phyloP scores from a whole-genome alignment of 2,888 invertebrate species.

The Dynastes hyllus region DNA sequence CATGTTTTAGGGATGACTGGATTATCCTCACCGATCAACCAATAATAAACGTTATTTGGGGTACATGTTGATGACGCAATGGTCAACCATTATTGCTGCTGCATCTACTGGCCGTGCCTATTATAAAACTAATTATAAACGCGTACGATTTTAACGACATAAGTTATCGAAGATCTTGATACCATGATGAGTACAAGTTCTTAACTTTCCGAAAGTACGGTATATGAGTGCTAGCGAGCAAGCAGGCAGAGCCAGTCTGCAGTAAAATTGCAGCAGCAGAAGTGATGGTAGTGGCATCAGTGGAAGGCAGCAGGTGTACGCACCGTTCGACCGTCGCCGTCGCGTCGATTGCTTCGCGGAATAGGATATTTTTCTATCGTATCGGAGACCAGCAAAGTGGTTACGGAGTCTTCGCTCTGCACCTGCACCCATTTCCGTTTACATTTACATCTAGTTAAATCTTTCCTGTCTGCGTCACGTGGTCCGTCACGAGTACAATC shows the following conservation, averaged over 20 bases:
- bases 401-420: conserved; percentile 38
- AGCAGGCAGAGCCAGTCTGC: background rate
- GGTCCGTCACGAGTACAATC: conserved; percentile 2
- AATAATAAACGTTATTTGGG: no score
- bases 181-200: background rate
- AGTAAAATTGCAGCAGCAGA: conserved; percentile 24
- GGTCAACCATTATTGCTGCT: no score
- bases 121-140: no score
- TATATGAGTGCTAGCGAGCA: background rate
- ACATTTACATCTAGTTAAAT: conserved; percentile 49
- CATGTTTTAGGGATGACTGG: no score
- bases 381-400: conserved; percentile 32
- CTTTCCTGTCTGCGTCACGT: conserved; percentile 33
- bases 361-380: conserved; percentile 48
- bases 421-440: conserved; percentile 52
- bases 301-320: conserved; percentile 28
- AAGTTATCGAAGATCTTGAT: no score
- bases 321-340: conserved; percentile 13
- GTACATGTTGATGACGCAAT: no score
- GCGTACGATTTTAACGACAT: no score
- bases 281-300: background rate
- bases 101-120: no score
- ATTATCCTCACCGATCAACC: no score
- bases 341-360: conserved; percentile 39
- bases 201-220: background rate